Base-by-base conservation (phyloP, 2,888 invertebrate genomes). In the Xanthia icteritia region DNA sequence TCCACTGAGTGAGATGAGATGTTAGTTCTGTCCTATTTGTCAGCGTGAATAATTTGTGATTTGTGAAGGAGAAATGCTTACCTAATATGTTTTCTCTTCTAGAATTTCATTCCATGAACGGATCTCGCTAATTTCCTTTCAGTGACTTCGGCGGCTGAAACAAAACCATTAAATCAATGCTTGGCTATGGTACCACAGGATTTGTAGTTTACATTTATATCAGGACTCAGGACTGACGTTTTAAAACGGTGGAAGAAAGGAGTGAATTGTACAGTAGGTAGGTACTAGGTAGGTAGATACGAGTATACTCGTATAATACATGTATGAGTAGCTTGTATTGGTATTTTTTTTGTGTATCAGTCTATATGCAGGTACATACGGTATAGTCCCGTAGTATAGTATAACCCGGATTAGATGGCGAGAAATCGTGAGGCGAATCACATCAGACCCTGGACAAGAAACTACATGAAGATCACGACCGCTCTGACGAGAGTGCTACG, bases 21-120 rank as follows among this genome's bases (percentile, higher is more conserved):
- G 58, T 58, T 65, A 82, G 56, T 82, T 51, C 58, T 48, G 23
- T 39, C 42, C 48, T 64, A 48, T n/a, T 31, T 48, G 48, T 31
- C 42, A 27, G 56, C 42, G n/a, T 58, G 36, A 39, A 61, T 74
- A 54, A 51, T 39, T 78, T 11, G 20, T 61, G 31, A 65, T 23
- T 63, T 51, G 11, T 56, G 9, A 67, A 42, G 13, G 13, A 48
- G 13, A 39, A 15, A 45, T 72, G 6, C 86, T 86, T 77, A 85
- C 85, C 87, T 56, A 64, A 54, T 69, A 20, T 63, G 36, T 73
- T 69, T 68, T 73, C 70, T 84, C 75, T 81, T 76, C 54, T 63
- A 76, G 23, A 61, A 39, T 66, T 23, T 42, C 31, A 42, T 67
- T 42, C 58, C 45, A 54, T 58, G 27, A 39, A 54, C 58, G 20